A percentile compares a stretch with the other conserved stretches of the same genome.
phyloP scores from a whole-genome alignment of 2,113 vertebrate genomes.

The Psammodynastes pulverulentus region DNA sequence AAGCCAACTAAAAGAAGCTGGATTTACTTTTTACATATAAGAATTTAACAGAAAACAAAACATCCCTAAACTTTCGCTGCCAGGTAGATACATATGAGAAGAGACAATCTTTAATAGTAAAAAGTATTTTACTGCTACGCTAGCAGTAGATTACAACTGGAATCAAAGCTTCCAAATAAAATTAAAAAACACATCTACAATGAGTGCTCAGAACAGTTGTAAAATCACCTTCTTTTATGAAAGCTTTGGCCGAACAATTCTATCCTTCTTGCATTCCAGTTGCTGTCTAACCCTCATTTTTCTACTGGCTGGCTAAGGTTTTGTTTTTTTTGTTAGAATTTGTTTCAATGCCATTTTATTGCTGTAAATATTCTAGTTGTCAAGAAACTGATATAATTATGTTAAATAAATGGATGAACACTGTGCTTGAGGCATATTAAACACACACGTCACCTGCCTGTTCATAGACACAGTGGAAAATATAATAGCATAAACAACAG shows the following conservation, averaged over 20 bases:
- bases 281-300: not conserved
- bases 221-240: not conserved
- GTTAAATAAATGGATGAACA: not conserved
- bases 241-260: not conserved
- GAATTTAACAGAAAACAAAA: not conserved
- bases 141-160: not conserved
- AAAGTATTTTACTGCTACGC: not conserved
- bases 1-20: not conserved
- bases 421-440: not conserved
- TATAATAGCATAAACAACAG: not conserved
- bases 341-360: not conserved
- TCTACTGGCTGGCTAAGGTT: not conserved
- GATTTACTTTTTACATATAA: not conserved
- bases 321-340: not conserved
- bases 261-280: not conserved
- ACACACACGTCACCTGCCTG: not conserved
- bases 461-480: not conserved
- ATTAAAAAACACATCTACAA: not conserved
- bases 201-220: not conserved
- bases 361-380: not conserved
- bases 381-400: not conserved
- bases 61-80: not conserved
- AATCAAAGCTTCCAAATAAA: not conserved
- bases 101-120: not conserved
- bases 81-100: not conserved